Percentiles rank a stretch among this genome's conserved stretches.
Evolutionary conservation across 2,888 invertebrate species (phyloP).

Genomic region (Serripes groenlandicus): DNA sequence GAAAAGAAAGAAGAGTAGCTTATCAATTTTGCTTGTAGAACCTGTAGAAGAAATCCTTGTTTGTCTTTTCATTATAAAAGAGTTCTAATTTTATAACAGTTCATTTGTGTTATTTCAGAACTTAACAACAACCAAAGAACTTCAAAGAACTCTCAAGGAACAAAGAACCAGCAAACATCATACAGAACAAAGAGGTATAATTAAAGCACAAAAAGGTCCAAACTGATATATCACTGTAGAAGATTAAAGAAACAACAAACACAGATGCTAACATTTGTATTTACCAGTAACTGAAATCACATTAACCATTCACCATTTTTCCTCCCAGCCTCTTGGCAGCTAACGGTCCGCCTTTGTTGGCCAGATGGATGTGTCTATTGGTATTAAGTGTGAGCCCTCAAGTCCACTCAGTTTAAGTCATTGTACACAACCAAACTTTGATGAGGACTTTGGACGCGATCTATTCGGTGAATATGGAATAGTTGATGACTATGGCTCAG

Average conservation of each 20-base stretch:
- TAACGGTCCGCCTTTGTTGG: conserved; percentile 22
- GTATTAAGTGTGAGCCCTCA: conserved; percentile 82
- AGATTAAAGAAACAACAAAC: background rate
- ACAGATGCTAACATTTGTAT: background rate
- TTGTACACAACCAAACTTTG: conserved; percentile 81
- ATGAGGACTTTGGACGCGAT: conserved; percentile 80
- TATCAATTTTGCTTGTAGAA: too few species aligned
- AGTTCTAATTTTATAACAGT: too few species aligned
- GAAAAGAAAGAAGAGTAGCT: too few species aligned
- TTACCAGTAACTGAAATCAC: conserved; percentile 8
- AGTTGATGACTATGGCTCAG: conserved; percentile 81
- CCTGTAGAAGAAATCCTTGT: too few species aligned
- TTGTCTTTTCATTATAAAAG: too few species aligned
- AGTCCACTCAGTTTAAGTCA: conserved; percentile 80
- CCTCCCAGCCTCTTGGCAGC: conserved; percentile 17
- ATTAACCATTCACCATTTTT: conserved; percentile 12
- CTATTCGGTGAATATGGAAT: conserved; percentile 80
- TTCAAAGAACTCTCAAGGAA: background rate
- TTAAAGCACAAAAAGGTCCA: too few species aligned
- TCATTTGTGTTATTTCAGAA: too few species aligned
- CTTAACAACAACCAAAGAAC: background rate
- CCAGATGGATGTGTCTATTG: conserved; percentile 82
- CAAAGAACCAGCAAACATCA: background rate
- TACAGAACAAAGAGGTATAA: background rate
- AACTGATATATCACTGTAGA: too few species aligned